These are phyloP conservation scores for Denticeps clupeoides DNA, from an alignment of 2,797 vertebrate genomes.

Conservation along the genomic window DNA sequence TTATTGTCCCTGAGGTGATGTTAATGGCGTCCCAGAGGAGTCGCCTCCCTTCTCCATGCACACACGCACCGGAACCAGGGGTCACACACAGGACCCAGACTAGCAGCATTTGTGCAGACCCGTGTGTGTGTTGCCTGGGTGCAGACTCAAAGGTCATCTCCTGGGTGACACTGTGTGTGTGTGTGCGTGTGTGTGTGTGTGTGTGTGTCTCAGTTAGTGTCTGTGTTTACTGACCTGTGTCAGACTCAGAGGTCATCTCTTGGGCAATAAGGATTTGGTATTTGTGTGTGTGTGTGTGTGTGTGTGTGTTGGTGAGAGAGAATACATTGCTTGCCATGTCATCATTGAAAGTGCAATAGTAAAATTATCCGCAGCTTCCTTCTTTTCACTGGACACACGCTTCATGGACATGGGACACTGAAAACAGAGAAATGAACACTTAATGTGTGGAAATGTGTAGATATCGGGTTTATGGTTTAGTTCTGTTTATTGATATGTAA, in stretches of 20 bases:
- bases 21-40: neutral
- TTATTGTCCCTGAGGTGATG: slow-evolving; percentile 19
- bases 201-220: slow-evolving; percentile 6
- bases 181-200: slow-evolving; percentile 6
- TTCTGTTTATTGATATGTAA: too few species aligned
- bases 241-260: slow-evolving; percentile 2
- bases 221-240: neutral
- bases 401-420: neutral
- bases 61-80: slow-evolving; percentile 6
- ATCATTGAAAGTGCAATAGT: neutral
- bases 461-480: too few species aligned
- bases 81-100: slow-evolving; percentile 14
- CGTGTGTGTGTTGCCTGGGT: slow-evolving; percentile 3
- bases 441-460: too few species aligned
- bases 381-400: neutral
- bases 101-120: slow-evolving; percentile 1
- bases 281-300: neutral
- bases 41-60: neutral
- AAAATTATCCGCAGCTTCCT: neutral
- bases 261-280: neutral
- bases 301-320: neutral
- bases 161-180: slow-evolving; percentile 4
- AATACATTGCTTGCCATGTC: neutral
- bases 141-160: too few species aligned
- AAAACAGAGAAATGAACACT: too few species aligned